Evolutionary conservation across 2,888 invertebrate species (phyloP).

Genomic region (Habroteleia sp.): DNA sequence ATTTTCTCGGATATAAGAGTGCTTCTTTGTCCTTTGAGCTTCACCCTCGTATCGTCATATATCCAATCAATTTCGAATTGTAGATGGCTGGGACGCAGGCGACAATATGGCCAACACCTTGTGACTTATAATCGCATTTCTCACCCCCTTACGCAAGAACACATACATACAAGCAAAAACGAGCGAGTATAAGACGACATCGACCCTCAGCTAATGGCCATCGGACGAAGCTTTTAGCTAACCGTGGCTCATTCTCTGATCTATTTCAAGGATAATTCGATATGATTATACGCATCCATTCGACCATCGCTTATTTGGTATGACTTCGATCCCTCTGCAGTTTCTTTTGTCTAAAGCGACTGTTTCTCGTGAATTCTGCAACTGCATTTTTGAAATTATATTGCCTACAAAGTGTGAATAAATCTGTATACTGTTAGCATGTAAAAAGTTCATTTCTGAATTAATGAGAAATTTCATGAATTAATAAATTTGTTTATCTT

Average conservation of each 20-base stretch:
- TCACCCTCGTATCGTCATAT: slow-evolving; percentile 69
- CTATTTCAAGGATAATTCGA: slow-evolving; percentile 80
- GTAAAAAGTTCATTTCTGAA: background rate
- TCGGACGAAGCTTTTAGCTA: slow-evolving; percentile 80
- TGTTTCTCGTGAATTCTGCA: slow-evolving; percentile 53
- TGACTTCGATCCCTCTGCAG: slow-evolving; percentile 68
- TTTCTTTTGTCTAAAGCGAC: slow-evolving; percentile 50
- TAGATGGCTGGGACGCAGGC: slow-evolving; percentile 65
- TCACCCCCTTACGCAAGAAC: slow-evolving; percentile 68
- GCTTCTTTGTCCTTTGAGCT: slow-evolving; percentile 77
- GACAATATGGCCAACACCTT: slow-evolving; percentile 76
- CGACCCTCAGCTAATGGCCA: slow-evolving; percentile 79
- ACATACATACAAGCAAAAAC: slow-evolving; percentile 59
- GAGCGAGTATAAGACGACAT: slow-evolving; percentile 69
- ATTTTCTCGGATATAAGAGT: slow-evolving; percentile 61
- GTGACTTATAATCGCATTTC: slow-evolving; percentile 81
- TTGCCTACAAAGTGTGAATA: too few species aligned
- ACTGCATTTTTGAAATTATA: slow-evolving; percentile 22
- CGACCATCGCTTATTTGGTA: slow-evolving; percentile 79
- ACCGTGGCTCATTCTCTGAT: slow-evolving; percentile 77
- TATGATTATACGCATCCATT: slow-evolving; percentile 80
- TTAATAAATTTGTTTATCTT: slow-evolving; percentile 16
- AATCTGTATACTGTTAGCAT: slow-evolving; percentile 13
- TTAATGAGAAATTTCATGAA: background rate
- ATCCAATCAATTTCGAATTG: slow-evolving; percentile 78